Evolutionary conservation across 2,797 vertebrate species (phyloP), one percentile per base, ranked within the genome.

Genomic region (Dendrocincla fuliginosa): DNA sequence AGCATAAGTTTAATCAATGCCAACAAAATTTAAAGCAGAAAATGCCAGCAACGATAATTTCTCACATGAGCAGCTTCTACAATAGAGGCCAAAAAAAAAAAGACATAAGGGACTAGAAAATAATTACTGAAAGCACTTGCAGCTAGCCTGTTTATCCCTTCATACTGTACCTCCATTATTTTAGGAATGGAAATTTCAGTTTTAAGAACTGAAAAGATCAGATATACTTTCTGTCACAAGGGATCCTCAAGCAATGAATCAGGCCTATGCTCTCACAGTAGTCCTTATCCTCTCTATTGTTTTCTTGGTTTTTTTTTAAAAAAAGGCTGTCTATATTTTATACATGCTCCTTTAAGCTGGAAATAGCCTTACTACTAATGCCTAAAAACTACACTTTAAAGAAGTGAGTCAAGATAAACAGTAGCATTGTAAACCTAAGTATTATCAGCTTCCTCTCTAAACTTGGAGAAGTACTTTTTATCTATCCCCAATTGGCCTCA

Each of bases 1-100:
- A 90, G 33, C 6, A 42, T 32, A 49, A 90, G 55, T 83, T 80
- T 91, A 92, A 94, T 82, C 76, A 71, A 57, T 75, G 16, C 1
- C n/a, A 75, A 57, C 33, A 64, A 87, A 61, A 84, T 42, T 84
- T 77, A 84, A 91, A 80, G 65, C 13, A 49, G n/a, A 84, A 84
- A 84, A 83, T 88, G 73, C 23, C 46, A 75, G 13, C 44, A 65
- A 75, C 35, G 11, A 13, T 84, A 49, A 84, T 89, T 95, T 75
- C 33, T 84, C 7, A 2, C 69, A 65, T 65, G 49, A 91, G 25
- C 53, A 75, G 47, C 56, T 93, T 32, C 56, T 47, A 47, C 25
- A 71, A 25, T 57, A 33, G 23, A 82, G 22, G 10, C 1, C 6
- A 15, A 42, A 60, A 63, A 56, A 53, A 53, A 53, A 53, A 10